Conservation (phyloP, 1,140 invertebrate species). For the Lepidurus apus region DNA sequence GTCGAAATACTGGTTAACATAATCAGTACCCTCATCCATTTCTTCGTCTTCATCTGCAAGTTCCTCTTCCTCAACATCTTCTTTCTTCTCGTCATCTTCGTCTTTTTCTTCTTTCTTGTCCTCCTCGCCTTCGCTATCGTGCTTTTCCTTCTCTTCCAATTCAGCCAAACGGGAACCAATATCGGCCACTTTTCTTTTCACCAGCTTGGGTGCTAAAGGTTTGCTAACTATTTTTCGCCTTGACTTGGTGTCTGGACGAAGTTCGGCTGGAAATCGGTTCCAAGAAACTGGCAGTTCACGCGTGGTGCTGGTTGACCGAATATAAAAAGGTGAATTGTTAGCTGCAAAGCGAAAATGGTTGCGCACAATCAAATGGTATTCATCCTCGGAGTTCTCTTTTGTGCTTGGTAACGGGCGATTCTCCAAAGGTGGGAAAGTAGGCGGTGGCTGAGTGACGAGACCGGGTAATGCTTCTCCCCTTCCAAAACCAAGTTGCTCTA, state of each 20-base stretch:
- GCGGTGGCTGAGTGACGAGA: slow-evolving; percentile 43
- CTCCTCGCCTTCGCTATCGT: slow-evolving; percentile 29
- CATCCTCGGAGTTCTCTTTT: slow-evolving; percentile 9
- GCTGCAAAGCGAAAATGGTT: slow-evolving; percentile 27
- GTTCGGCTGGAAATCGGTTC: slow-evolving; percentile 30
- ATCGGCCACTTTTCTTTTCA: slow-evolving; percentile 28
- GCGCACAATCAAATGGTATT: slow-evolving; percentile 28
- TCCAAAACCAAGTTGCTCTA: slow-evolving; percentile 44
- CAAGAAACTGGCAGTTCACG: slow-evolving; percentile 30
- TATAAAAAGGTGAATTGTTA: slow-evolving; percentile 27
- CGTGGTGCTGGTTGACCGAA: slow-evolving; percentile 9
- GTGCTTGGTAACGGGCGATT: slow-evolving; percentile 2
- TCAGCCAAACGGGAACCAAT: slow-evolving; percentile 22
- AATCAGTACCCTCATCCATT: slow-evolving; percentile 29
- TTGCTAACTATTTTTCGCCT: slow-evolving; percentile 18
- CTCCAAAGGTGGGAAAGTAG: slow-evolving; percentile 40
- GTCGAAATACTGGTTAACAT: slow-evolving; percentile 28
- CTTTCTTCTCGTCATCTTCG: slow-evolving; percentile 28
- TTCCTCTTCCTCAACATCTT: slow-evolving; percentile 31
- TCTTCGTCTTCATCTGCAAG: slow-evolving; percentile 25
- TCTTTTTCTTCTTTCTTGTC: slow-evolving; percentile 29
- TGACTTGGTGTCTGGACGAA: not conserved
- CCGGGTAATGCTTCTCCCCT: slow-evolving; percentile 43
- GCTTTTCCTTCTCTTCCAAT: slow-evolving; percentile 31
- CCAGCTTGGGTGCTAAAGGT: not conserved